Evolutionary conservation across 1,140 invertebrate genomes (phyloP), one percentile per base, ranked within the genome.

Genomic region (Psilanteris sp.): DNA sequence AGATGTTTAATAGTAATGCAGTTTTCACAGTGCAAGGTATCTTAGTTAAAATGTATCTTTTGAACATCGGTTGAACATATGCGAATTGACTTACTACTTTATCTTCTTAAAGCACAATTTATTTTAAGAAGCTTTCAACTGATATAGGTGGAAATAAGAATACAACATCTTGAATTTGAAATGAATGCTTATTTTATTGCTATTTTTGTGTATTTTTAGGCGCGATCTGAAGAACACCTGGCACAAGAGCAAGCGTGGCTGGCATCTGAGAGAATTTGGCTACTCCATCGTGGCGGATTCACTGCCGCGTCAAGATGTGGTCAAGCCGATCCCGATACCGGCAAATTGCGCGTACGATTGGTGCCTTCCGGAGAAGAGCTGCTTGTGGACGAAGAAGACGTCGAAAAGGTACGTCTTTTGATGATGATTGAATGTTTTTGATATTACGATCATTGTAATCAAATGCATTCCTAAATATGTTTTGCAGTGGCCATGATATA

Each of bases 271-370:
- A 91, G 92, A 57, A 91, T 97, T 77, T 98, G 97, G 97, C 86
- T 98, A 64, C 91, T 97, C 4, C 96, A 98, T 84, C 92, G 95
- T 24, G 94, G 93, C 16, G 97, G 96, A 2, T 98, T 97, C 85
- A 93, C 96, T 1, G 91, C 93, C 0, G 95, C 94, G 1, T 90
- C 93, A 46, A 91, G 93, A 74, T 89, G 93, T 14, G 88, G 87
- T 2, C 64, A 81, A 52, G 74, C 83, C 9, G 84, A 85, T 84
- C 87, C 81, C 22, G 81, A 89, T 26, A 90, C 91, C 13, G 93
- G 93, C 13, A 93, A 95, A 77, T 87, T 95, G 4, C 90, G 90
- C 32, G 92, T 97, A 4, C 91, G 92, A n/a, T 86, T 98, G 10
- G 90, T 95, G 52, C 91, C 92, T 46, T 94, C 92, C 55, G 94